These are phyloP conservation scores for Phymorhynchus buccinoides DNA, from an alignment of 1,140 invertebrate genomes.

Conservation along the genomic window DNA sequence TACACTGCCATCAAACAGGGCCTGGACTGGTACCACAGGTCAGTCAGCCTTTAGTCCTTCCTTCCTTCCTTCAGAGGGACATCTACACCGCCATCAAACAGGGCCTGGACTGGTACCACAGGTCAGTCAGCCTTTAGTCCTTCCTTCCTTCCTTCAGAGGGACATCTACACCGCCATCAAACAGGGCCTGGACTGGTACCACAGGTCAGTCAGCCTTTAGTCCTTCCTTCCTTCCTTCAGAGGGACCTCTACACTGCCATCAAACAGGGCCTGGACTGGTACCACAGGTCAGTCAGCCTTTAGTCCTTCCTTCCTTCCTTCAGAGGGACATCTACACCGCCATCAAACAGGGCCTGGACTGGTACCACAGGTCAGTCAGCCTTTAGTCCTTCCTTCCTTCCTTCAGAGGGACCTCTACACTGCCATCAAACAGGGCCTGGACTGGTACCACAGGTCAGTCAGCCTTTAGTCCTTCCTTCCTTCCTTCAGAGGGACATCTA, in stretches of 20 bases:
- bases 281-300: constrained; percentile 73
- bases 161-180: constrained; percentile 89
- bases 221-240: constrained; percentile 72
- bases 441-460: constrained; percentile 78
- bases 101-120: constrained; percentile 81
- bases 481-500: constrained; percentile 84
- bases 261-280: constrained; percentile 81
- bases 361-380: constrained; percentile 76
- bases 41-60: constrained; percentile 21
- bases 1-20: constrained; percentile 85
- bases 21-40: constrained; percentile 80
- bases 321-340: constrained; percentile 87
- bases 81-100: constrained; percentile 86
- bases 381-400: background rate
- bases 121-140: constrained; percentile 59
- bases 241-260: constrained; percentile 89
- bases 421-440: constrained; percentile 82
- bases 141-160: constrained; percentile 75
- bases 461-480: background rate
- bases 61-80: constrained; percentile 79
- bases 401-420: constrained; percentile 86
- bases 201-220: constrained; percentile 67
- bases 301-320: constrained; percentile 66
- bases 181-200: constrained; percentile 81
- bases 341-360: constrained; percentile 82